phyloP scores from a whole-genome alignment of 2,113 vertebrate genomes.

The Syngnathus floridae region DNA sequence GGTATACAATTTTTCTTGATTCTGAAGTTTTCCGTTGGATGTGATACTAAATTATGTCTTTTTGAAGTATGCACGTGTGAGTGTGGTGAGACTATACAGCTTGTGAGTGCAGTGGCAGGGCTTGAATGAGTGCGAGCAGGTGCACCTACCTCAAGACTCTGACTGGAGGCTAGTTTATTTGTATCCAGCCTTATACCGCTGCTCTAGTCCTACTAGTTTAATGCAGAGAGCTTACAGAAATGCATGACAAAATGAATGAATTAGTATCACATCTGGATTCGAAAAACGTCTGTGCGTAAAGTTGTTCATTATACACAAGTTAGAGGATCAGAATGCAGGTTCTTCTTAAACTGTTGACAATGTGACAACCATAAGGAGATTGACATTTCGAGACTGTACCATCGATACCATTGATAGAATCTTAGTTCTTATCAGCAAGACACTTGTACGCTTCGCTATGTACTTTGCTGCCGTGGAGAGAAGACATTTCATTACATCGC shows the following conservation, averaged over 20 bases:
- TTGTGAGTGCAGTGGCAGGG: slow-evolving; percentile 16
- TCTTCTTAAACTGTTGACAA: background rate
- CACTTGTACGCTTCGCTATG: no score
- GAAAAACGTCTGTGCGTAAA: background rate
- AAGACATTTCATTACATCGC: background rate
- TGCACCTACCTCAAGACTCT: slow-evolving; percentile 1
- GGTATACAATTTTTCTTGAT: slow-evolving; percentile 18
- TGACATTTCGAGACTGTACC: background rate
- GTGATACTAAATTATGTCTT: background rate
- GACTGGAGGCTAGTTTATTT: background rate
- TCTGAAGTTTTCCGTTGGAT: background rate
- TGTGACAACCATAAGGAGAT: background rate
- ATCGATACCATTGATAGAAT: background rate
- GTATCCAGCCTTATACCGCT: background rate
- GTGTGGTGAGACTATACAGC: slow-evolving; percentile 23
- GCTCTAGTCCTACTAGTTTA: background rate
- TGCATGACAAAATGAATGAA: background rate
- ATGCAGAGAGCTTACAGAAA: background rate
- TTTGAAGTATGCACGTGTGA: slow-evolving; percentile 1
- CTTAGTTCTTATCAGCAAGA: no score
- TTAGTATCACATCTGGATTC: background rate
- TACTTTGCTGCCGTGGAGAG: background rate
- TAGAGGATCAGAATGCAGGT: background rate
- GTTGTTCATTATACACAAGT: background rate
- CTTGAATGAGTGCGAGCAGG: slow-evolving; percentile 12